phyloP scores from a whole-genome alignment of 2,888 invertebrate genomes.

The Parasteatoda lunata region DNA sequence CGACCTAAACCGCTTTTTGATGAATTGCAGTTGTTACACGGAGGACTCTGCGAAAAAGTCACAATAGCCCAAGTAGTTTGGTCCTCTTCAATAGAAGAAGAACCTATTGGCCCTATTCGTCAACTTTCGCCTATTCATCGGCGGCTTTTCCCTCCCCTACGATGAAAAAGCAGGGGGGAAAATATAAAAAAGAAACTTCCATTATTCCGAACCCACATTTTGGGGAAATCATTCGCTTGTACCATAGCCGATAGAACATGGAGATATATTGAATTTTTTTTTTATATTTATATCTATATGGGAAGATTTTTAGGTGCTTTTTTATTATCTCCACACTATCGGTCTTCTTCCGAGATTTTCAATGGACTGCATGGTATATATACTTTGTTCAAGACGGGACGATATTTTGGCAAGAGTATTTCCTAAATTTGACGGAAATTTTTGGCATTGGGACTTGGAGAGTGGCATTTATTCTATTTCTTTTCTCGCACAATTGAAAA shows the following conservation, averaged over 20 bases:
- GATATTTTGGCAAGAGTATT: constrained; percentile 35
- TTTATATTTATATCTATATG: constrained; percentile 20
- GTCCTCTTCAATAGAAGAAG: constrained; percentile 37
- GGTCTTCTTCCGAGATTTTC: constrained; percentile 41
- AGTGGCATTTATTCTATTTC: constrained; percentile 16
- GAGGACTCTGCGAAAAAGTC: constrained; percentile 21
- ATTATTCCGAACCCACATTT: constrained; percentile 52
- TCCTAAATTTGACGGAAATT: constrained; percentile 30
- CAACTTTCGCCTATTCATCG: constrained; percentile 57
- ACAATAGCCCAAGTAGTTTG: constrained; percentile 59
- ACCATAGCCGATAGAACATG: constrained; percentile 32
- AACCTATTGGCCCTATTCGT: constrained; percentile 59
- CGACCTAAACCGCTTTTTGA: constrained; percentile 45
- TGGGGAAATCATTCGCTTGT: constrained; percentile 45
- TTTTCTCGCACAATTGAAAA: constrained; percentile 34
- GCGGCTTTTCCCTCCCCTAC: background rate
- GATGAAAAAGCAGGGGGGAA: background rate
- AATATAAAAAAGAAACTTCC: constrained; percentile 40
- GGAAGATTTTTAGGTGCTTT: constrained; percentile 41
- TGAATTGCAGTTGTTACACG: constrained; percentile 64
- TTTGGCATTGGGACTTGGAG: constrained; percentile 20
- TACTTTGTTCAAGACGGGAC: constrained; percentile 30
- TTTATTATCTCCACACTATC: constrained; percentile 53
- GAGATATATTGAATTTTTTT: constrained; percentile 48
- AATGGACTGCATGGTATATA: constrained; percentile 50